Conservation (phyloP, 2,888 invertebrate genomes). For the Tenodera sinensis region DNA sequence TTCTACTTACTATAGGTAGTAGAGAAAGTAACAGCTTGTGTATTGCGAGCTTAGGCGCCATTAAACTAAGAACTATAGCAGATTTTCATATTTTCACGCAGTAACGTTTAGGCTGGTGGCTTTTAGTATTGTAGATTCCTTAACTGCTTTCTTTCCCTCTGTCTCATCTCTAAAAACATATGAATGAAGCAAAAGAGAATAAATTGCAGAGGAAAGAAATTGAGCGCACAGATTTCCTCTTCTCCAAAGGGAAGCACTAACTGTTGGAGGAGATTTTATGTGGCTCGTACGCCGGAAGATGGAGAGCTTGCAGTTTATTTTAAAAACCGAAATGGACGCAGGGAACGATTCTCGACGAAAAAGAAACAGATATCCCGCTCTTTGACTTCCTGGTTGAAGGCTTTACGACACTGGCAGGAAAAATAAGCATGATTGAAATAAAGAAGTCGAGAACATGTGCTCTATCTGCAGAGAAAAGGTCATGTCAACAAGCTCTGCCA, state of each 20-base stretch:
- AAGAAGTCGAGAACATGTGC: neutral
- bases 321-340: neutral
- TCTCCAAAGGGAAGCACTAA: neutral
- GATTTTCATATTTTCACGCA: neutral
- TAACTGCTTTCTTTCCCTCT: neutral
- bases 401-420: conserved; percentile 13
- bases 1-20: too few relatives aligned
- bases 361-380: neutral
- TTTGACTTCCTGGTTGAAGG: neutral
- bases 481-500: neutral
- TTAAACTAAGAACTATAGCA: too few relatives aligned
- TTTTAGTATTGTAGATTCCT: neutral
- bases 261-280: neutral
- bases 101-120: neutral
- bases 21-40: too few relatives aligned
- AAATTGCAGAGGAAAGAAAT: neutral
- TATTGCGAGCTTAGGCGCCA: too few relatives aligned
- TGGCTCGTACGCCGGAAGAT: neutral
- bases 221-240: neutral
- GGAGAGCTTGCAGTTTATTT: neutral
- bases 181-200: neutral
- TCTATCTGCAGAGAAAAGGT: neutral
- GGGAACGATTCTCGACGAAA: neutral
- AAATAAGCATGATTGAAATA: conserved; percentile 12
- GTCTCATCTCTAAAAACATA: neutral